These are phyloP conservation scores for Cromileptes altivelis DNA, from an alignment of 2,113 vertebrate genomes.

Conservation along the genomic window DNA sequence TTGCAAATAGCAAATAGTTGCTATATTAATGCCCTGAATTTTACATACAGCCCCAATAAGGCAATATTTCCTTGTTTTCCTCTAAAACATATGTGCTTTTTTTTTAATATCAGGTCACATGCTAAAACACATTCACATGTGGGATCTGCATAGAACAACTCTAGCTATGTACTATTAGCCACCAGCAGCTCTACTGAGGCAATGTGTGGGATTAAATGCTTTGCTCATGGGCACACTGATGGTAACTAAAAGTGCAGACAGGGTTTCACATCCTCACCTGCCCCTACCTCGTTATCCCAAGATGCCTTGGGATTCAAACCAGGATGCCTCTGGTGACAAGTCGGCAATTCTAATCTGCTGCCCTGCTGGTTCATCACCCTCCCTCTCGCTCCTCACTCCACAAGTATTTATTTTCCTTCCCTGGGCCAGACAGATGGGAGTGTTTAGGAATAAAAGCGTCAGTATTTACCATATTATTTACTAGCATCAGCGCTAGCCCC, in stretches of 20 bases:
- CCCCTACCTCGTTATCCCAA: constrained; percentile 6
- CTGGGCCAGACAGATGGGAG: constrained; percentile 71
- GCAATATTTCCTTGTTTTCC: too few relatives aligned
- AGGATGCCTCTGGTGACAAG: constrained; percentile 44
- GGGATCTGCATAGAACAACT: neutral
- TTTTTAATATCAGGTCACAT: neutral
- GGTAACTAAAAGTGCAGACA: constrained; percentile 28
- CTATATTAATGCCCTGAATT: too few relatives aligned
- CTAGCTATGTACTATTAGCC: neutral
- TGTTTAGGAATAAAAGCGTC: constrained; percentile 74
- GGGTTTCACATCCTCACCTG: constrained; percentile 33
- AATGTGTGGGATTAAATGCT: constrained; percentile 12
- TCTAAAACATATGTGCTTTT: too few relatives aligned
- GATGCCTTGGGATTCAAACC: constrained; percentile 31
- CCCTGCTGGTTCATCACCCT: constrained; percentile 49
- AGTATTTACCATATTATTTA: constrained; percentile 79
- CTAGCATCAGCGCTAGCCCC: constrained; percentile 45
- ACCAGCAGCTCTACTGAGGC: constrained; percentile 17
- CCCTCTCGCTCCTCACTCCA: constrained; percentile 40
- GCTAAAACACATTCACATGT: constrained; percentile 9
- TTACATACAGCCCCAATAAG: too few relatives aligned
- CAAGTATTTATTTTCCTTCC: constrained; percentile 69
- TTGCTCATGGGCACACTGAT: constrained; percentile 44
- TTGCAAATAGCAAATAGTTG: too few relatives aligned
- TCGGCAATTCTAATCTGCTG: constrained; percentile 61